Base-by-base conservation (phyloP, 2,888 invertebrate genomes). In the Leucophenga maculata region DNA sequence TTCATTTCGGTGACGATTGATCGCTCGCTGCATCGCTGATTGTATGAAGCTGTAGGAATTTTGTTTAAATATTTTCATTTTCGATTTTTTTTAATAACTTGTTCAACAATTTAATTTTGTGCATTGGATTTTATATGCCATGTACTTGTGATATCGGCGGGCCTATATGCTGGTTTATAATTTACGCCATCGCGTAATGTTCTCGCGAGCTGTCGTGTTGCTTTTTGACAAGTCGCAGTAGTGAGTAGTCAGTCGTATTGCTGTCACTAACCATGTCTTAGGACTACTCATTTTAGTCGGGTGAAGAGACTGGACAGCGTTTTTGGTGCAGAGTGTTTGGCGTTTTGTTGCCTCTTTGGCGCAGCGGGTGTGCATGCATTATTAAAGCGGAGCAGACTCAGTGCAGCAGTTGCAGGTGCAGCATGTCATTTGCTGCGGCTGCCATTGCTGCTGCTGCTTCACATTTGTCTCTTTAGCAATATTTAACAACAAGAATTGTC, bases 281-380 rank as follows among this genome's bases (percentile, higher is more conserved):
- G 4, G 2, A 26, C 26, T 26, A 26, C 31, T 13, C 39, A 60
- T 13, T 69, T 64, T 64, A 48, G 77, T 74, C 71, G 69, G 77
- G 74, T 73, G 1, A 20, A 62, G 22, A 68, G 68, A 66, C 69
- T 65, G 18, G 11, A 60, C 68, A 62, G 39, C 8, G 39, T 39
- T 39, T 39, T 39, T 39, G 11, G 11, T 39, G 11, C 46, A 18
- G 31, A 44, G 55, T 46, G 64, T 67, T 57, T 59, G 73, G 67
- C 69, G 65, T 8, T 32, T 3, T 8, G 32, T 39, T 39, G 26
- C 39, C 8, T 3, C 66, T 73, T 70, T 67, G 54, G 72, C 84
- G 65, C 81, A 81, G 84, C 81, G 81, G 81, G 81, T 80, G 84
- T 79, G 84, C 81, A 69, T 60, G 71, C 77, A 79, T 80, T 83